These are phyloP conservation scores for Microtus ochrogaster DNA, from an alignment of 2,113 vertebrate genomes.

Conservation along the genomic window DNA sequence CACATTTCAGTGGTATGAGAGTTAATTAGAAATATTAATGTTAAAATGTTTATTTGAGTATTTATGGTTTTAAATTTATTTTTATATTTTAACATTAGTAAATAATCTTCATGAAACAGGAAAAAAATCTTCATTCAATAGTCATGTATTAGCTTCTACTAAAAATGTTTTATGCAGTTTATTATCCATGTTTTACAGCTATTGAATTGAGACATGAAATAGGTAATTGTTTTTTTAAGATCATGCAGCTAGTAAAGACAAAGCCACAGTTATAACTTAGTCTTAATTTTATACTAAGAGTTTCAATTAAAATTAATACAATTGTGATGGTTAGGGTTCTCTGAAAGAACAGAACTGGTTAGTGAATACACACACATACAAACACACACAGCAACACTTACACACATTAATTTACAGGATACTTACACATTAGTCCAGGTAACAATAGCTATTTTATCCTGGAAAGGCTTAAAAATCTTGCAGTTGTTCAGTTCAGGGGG, in stretches of 20 bases:
- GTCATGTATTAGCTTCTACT: not conserved
- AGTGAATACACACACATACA: not conserved
- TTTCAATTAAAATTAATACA: constrained; percentile 17
- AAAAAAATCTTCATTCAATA: not conserved
- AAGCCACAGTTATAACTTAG: not conserved
- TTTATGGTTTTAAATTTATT: not conserved
- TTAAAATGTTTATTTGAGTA: not conserved
- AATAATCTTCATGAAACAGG: not conserved
- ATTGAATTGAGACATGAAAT: not conserved
- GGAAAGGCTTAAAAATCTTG: not conserved
- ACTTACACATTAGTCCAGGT: not conserved
- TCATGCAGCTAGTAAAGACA: not conserved
- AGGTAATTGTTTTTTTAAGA: constrained; percentile 6
- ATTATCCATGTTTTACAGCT: not conserved
- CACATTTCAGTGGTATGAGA: not conserved
- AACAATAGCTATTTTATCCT: not conserved
- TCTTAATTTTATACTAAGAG: not conserved
- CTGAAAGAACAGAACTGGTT: not conserved
- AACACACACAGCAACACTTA: not conserved
- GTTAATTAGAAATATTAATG: not conserved
- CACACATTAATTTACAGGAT: not conserved
- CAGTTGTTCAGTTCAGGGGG: not conserved
- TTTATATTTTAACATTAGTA: not conserved
- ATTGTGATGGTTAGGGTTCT: not conserved
- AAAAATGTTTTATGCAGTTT: not conserved